Evolutionary conservation across 2,113 vertebrate species (phyloP).

Genomic region (Mirza zaza): DNA sequence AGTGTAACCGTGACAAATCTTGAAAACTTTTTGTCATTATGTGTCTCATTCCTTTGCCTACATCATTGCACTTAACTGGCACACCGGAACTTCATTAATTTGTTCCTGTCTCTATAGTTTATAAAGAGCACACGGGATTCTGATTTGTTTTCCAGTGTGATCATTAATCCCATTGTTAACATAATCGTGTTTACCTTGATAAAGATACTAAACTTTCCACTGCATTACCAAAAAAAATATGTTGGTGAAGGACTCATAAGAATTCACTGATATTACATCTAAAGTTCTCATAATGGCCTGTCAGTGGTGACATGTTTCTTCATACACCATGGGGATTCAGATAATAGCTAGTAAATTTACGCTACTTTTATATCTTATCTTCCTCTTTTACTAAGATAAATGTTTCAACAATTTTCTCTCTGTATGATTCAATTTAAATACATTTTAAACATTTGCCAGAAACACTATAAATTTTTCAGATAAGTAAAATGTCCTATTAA

Average conservation of each 20-base stretch:
- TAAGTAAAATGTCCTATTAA: background rate
- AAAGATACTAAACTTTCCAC: background rate
- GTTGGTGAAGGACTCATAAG: background rate
- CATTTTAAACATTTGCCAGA: background rate
- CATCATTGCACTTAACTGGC: background rate
- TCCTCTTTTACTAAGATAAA: conserved; percentile 26
- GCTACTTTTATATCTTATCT: background rate
- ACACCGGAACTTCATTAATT: background rate
- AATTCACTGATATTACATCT: background rate
- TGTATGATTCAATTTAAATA: background rate
- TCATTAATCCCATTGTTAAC: background rate
- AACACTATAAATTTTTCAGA: background rate
- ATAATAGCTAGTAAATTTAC: background rate
- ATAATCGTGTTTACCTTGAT: background rate
- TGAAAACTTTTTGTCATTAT: background rate
- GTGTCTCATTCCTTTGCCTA: background rate
- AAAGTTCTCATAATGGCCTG: background rate
- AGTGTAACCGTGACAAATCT: background rate
- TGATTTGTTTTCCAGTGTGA: conserved; percentile 5
- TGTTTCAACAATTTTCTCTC: background rate
- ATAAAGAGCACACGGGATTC: background rate
- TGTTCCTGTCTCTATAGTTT: background rate
- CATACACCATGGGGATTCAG: background rate
- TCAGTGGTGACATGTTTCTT: background rate
- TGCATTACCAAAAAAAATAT: background rate